These are phyloP conservation scores for Epirrhoe tristata DNA, from an alignment of 2,888 invertebrate species.

Conservation along the genomic window DNA sequence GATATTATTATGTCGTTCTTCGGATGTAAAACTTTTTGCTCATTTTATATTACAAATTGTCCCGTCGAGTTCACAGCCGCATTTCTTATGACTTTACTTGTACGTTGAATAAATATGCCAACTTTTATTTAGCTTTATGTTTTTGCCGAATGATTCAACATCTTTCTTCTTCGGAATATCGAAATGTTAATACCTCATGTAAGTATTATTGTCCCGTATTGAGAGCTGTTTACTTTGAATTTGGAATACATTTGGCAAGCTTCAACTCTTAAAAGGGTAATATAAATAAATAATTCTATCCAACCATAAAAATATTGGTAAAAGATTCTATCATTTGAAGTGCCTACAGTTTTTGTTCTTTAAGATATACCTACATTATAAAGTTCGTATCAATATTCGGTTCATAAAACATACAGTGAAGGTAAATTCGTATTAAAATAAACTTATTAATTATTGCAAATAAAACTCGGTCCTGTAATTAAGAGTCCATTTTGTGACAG, in stretches of 20 bases:
- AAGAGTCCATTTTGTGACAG: constrained; percentile 81
- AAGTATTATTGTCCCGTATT: background rate
- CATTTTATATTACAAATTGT: constrained; percentile 37
- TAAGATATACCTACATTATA: background rate
- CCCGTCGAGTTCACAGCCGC: constrained; percentile 35
- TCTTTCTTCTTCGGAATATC: constrained; percentile 13
- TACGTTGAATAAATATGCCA: constrained; percentile 32
- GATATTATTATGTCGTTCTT: constrained; percentile 40
- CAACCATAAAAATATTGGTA: background rate
- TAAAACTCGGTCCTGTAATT: constrained; percentile 77
- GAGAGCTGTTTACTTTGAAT: background rate
- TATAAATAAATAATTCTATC: background rate
- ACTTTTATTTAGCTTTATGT: constrained; percentile 23
- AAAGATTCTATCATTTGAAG: background rate
- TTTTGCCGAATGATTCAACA: constrained; percentile 21
- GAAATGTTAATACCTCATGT: constrained; percentile 8
- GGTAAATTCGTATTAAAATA: constrained; percentile 49
- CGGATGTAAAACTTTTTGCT: constrained; percentile 38
- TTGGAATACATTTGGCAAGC: constrained; percentile 1
- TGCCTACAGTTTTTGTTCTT: background rate
- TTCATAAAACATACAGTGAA: constrained; percentile 47
- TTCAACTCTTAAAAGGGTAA: background rate
- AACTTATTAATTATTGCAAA: constrained; percentile 80
- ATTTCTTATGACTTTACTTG: constrained; percentile 35
- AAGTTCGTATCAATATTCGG: background rate